Evolutionary conservation across 2,113 vertebrate genomes (phyloP).

Genomic region (Talpa occidentalis): DNA sequence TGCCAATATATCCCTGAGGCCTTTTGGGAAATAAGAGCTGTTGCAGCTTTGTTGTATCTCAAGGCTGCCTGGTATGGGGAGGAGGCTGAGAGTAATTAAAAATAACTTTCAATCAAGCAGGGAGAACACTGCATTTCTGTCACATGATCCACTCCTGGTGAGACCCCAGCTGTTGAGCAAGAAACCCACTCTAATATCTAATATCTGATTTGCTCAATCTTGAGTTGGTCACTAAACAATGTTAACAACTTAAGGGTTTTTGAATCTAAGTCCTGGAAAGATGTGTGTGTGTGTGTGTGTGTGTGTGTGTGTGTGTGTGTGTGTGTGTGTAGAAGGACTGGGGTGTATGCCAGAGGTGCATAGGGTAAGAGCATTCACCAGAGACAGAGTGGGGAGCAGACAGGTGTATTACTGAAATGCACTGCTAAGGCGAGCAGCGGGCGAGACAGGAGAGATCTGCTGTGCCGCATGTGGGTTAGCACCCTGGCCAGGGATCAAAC

Average conservation of each 20-base stretch:
- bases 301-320: too few relatives aligned
- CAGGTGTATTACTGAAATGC: too few relatives aligned
- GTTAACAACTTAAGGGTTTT: not conserved
- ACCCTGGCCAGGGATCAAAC: too few relatives aligned
- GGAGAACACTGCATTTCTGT: not conserved
- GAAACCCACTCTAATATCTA: not conserved
- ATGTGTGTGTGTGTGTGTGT: too few relatives aligned
- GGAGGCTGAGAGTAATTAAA: conserved; percentile 65
- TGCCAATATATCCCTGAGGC: not conserved
- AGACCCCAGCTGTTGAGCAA: conserved; percentile 5
- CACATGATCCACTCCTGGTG: not conserved
- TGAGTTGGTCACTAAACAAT: conserved; percentile 8
- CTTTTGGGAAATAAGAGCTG: conserved; percentile 35
- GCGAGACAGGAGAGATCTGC: too few relatives aligned
- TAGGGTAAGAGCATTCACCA: too few relatives aligned
- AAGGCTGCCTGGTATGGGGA: not conserved
- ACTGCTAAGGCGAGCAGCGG: too few relatives aligned
- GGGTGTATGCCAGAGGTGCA: too few relatives aligned
- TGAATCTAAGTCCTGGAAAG: conserved; percentile 27
- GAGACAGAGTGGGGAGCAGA: too few relatives aligned
- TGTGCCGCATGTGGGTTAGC: too few relatives aligned
- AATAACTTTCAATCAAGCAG: not conserved
- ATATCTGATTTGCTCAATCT: not conserved
- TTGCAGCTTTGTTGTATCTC: conserved; percentile 4
- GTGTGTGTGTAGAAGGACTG: too few relatives aligned